Base-by-base conservation (phyloP, 2,113 vertebrate species). In the Platichthys flesus region DNA sequence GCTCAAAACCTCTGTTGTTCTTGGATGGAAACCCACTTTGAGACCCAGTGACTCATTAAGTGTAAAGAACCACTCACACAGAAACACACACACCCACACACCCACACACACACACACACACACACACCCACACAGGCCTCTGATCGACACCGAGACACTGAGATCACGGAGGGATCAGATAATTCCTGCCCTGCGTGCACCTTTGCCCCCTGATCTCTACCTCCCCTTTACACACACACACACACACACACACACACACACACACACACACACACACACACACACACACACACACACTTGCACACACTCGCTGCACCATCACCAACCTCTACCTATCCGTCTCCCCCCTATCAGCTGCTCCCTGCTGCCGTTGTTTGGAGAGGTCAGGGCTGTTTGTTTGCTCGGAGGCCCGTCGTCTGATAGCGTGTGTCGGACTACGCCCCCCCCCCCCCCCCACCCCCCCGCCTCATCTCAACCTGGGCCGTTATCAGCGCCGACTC, bases 371-470 rank as follows among this genome's bases (percentile, higher is more conserved):
- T 76, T 91, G 89, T 85, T 91, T 89, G 70, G 26, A 87, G 86
- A 90, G 91, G 90, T 91, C 91, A 81, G 70, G 18, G 82, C 37
- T 88, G 88, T 93, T 91, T 93, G 90, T 93, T 94, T 91, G 84
- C 86, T 71, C 54, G 68, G 79, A 82, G 83, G 82, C 82, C 83
- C 28, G 24, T 51, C 55, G 74, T 77, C 88, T 91, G 91, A 93
- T 91, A 92, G 80, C 64, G 18, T 18, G 71, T 81, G 87, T 90
- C 70, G 56, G 83, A 79, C 87, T 74, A 81, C 84, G 69, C 74
- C 87, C 47, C 61, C 82, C 83, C 66, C 81, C 18, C 31, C 31
- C 31, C 28, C 28, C 4, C 28, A 31, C 85, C 66, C 81, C n/a
- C 69, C 75, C 52, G 16, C 66, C 85, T 67, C 81, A 75, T 89